Evolutionary conservation across 2,888 invertebrate genomes (phyloP).

Genomic region (Holacanthella duospinosa): DNA sequence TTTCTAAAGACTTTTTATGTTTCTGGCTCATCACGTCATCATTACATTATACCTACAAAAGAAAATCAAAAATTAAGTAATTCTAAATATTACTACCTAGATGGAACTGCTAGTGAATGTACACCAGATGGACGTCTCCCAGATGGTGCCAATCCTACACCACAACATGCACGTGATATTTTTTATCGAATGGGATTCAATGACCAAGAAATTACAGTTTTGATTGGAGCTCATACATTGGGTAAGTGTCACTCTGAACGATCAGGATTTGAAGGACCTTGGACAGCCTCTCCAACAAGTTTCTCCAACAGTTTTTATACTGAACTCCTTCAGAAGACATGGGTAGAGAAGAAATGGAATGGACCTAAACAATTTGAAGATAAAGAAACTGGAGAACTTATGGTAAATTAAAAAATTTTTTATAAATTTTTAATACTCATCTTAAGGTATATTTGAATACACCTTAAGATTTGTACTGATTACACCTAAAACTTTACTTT

Average conservation of each 20-base stretch:
- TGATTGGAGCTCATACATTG: conserved; percentile 25
- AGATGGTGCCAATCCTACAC: conserved; percentile 23
- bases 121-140: conserved; percentile 25
- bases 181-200: conserved; percentile 30
- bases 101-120: conserved; percentile 25
- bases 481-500: neutral
- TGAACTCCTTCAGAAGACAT: conserved; percentile 22
- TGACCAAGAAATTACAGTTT: conserved; percentile 26
- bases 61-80: too few relatives aligned
- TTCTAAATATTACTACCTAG: conserved; percentile 9
- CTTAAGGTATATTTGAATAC: too few relatives aligned
- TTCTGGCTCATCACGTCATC: neutral
- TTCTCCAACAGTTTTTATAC: conserved; percentile 24
- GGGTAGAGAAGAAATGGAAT: conserved; percentile 25
- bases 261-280: conserved; percentile 28
- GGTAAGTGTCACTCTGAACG: conserved; percentile 27
- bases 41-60: neutral
- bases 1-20: too few relatives aligned
- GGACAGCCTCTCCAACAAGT: conserved; percentile 25
- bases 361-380: conserved; percentile 27
- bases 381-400: conserved; percentile 23
- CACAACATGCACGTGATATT: conserved; percentile 26
- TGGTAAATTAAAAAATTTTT: conserved; percentile 8
- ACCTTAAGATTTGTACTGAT: neutral
- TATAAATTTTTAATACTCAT: too few relatives aligned